Conservation (phyloP, 1,140 invertebrate genomes). For the Anagrus nilaparvatae region DNA sequence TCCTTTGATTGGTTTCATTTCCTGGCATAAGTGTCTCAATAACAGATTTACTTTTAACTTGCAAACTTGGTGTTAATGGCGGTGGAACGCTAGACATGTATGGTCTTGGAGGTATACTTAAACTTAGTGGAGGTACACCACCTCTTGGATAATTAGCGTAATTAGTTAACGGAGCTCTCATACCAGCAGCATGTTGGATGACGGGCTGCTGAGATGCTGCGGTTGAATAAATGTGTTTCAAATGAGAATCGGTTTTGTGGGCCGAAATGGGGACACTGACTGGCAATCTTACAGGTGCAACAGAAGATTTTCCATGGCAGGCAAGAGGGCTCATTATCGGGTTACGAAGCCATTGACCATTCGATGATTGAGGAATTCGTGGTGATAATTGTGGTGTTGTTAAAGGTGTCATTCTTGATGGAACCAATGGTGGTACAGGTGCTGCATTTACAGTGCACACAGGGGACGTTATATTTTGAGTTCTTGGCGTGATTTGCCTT, state of each 20-base stretch:
- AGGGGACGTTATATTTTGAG: constrained; percentile 21
- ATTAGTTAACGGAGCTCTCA: constrained; percentile 32
- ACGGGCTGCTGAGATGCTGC: constrained; percentile 37
- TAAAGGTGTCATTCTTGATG: constrained; percentile 27
- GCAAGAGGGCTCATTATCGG: constrained; percentile 19
- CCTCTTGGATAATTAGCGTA: constrained; percentile 36
- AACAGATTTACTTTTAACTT: constrained; percentile 32
- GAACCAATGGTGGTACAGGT: constrained; percentile 17
- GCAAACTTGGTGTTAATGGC: constrained; percentile 21
- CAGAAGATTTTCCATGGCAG: constrained; percentile 17
- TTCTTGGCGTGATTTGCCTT: constrained; percentile 31
- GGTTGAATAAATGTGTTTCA: constrained; percentile 36
- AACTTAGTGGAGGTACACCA: constrained; percentile 34
- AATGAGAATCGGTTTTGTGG: constrained; percentile 26
- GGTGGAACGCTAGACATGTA: constrained; percentile 34
- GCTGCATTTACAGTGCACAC: constrained; percentile 1
- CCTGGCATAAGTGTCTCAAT: constrained; percentile 36
- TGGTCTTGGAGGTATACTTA: constrained; percentile 36
- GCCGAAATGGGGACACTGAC: constrained; percentile 31
- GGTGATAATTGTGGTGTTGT: constrained; percentile 27
- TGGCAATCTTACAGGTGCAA: constrained; percentile 27
- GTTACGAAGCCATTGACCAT: constrained; percentile 34
- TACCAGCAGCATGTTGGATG: constrained; percentile 38
- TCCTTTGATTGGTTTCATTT: constrained; percentile 26
- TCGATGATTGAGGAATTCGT: constrained; percentile 31